Percentiles rank a stretch among this genome's conserved stretches.
Conservation (phyloP, 2,113 vertebrate species). For the Lutjanus erythropterus region DNA sequence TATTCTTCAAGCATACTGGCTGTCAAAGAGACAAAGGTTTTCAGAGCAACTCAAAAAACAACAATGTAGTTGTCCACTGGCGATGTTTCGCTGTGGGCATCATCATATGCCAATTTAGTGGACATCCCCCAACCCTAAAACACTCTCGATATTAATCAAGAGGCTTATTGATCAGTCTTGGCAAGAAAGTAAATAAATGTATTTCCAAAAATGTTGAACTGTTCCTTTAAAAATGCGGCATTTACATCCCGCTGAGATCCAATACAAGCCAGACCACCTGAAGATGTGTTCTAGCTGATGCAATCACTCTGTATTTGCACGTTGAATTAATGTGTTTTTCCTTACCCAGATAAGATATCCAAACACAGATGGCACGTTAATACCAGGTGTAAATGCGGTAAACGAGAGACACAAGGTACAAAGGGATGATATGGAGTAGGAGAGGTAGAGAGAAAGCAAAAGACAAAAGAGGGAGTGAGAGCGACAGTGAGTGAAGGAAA, state of each 20-base stretch:
- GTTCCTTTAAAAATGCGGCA: not conserved
- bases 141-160: too few relatives aligned
- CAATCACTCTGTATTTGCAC: not conserved
- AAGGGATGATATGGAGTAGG: constrained; percentile 1
- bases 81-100: too few relatives aligned
- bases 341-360: not conserved
- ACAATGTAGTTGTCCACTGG: too few relatives aligned
- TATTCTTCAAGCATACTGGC: too few relatives aligned
- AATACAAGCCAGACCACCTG: not conserved
- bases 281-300: not conserved
- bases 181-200: not conserved
- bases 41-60: too few relatives aligned
- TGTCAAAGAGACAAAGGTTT: too few relatives aligned
- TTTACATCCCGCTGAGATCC: not conserved
- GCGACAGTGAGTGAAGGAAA: constrained; percentile 48
- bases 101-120: too few relatives aligned
- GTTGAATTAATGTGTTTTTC: not conserved
- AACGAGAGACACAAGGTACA: constrained; percentile 1
- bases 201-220: not conserved
- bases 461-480: constrained; percentile 36
- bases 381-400: constrained; percentile 3
- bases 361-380: constrained; percentile 2
- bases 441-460: constrained; percentile 21
- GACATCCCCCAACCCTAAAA: too few relatives aligned
- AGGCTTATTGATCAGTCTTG: not conserved